Base-by-base conservation (phyloP, 2,797 vertebrate genomes). In the Hemitrygon akajei region DNA sequence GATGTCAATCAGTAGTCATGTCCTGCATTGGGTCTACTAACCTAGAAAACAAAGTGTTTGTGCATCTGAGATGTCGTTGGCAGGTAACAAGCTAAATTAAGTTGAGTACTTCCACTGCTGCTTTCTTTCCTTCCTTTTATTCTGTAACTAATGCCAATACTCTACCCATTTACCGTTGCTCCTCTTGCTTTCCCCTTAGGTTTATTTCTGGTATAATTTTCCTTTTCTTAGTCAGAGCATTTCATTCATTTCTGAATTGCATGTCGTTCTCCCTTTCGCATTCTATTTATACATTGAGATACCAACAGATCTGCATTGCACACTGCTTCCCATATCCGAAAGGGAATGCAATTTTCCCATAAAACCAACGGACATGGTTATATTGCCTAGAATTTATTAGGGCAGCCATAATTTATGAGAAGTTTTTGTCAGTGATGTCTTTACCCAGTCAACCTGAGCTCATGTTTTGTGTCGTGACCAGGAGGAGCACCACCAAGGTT, bases 41-140 rank as follows among this genome's bases (percentile, higher is more conserved):
- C 69, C 25, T 47, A 22, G 40, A 75, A 37, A 73, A 30, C 71
- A 7, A 22, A 93, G 71, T 22, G 76, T 3, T 75, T 93, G 47
- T 30, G 40, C 73, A 25, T 30, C 91, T 30, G 40, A 56, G 71
- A 47, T 93, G 91, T 9, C 91, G 56, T 93, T 75, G 27, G 47
- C 40, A 93, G 40, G 89, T 73, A 92, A 92, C 89, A 92, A 92
- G 37, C 69, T 92, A 30, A 91, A 91, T 69, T 71, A 75, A 10
- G 5, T 66, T 37, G 40, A 12, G 2, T 40, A 56, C 40, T 25
- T 22, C 69, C 66, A 4, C 87, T 71, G 34, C 37, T 11, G 22
- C 4, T 75, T 27, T 4, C 10, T 30, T 58, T 76, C 71, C 27
- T 76, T 56, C 4, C 40, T 76, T 25, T 22, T 40, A 22, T 76